phyloP scores from a whole-genome alignment of 2,797 vertebrate species.

The Phaenicophaeus curvirostris region DNA sequence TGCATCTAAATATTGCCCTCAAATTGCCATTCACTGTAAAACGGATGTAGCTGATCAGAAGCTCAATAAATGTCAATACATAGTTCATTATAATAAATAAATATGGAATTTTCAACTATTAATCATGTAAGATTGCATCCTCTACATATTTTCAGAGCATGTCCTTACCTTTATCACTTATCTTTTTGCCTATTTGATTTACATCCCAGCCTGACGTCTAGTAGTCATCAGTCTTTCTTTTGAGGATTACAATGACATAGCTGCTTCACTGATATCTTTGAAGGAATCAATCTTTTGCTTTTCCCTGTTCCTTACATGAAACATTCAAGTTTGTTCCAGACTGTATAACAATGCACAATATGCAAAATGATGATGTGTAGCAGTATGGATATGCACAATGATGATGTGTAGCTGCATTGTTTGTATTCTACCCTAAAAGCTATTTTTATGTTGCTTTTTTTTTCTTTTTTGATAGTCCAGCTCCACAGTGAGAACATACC shows the following conservation, averaged over 20 bases:
- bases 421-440: slow-evolving; percentile 38
- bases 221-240: neutral
- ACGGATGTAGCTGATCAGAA: neutral
- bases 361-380: neutral
- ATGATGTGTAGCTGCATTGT: neutral
- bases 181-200: neutral
- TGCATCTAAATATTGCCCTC: neutral
- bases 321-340: neutral
- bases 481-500: slow-evolving; percentile 83
- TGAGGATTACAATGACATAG: neutral
- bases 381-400: neutral
- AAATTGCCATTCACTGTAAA: neutral
- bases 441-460: slow-evolving; percentile 65
- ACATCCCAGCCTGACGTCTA: neutral
- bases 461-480: slow-evolving; percentile 80
- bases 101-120: neutral
- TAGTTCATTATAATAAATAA: slow-evolving; percentile 3
- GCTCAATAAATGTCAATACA: neutral
- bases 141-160: neutral
- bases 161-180: neutral
- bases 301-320: neutral
- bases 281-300: neutral
- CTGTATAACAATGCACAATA: neutral
- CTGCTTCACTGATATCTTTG: neutral
- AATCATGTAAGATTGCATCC: neutral